Conservation (phyloP, 2,888 invertebrate genomes). For the Chrysopilus asiliformis region DNA sequence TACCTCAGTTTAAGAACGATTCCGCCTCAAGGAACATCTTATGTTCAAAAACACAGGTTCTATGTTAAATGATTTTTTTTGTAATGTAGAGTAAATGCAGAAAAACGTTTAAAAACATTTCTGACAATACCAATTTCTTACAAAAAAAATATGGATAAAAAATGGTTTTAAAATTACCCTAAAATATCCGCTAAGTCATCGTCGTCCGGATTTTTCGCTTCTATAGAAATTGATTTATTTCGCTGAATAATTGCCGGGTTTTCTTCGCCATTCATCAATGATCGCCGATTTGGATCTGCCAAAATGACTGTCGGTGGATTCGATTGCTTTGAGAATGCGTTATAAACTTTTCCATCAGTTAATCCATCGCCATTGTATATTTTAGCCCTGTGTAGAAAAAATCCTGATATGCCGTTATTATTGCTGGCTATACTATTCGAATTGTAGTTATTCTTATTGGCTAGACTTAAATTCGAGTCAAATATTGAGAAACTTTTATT, state of each 20-base stretch:
- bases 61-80: too few relatives aligned
- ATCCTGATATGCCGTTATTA: constrained; percentile 12
- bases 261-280: constrained; percentile 10
- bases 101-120: too few relatives aligned
- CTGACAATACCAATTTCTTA: too few relatives aligned
- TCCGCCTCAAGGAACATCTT: too few relatives aligned
- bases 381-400: constrained; percentile 16
- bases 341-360: constrained; percentile 15
- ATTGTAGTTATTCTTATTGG: constrained; percentile 6
- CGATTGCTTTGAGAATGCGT: constrained; percentile 16
- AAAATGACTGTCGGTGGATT: constrained; percentile 5
- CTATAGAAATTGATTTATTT: constrained; percentile 1
- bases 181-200: constrained; percentile 60
- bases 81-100: too few relatives aligned
- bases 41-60: too few relatives aligned
- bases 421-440: constrained; percentile 7
- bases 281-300: constrained; percentile 5
- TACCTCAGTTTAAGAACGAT: too few relatives aligned
- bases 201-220: too few relatives aligned
- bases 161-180: constrained; percentile 41
- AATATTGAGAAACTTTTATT: constrained; percentile 14
- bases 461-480: constrained; percentile 7
- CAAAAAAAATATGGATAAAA: background rate
- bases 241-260: constrained; percentile 25
- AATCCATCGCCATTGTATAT: constrained; percentile 10